Base-by-base conservation (phyloP, 2,113 vertebrate genomes). In the Anoura caudifer region DNA sequence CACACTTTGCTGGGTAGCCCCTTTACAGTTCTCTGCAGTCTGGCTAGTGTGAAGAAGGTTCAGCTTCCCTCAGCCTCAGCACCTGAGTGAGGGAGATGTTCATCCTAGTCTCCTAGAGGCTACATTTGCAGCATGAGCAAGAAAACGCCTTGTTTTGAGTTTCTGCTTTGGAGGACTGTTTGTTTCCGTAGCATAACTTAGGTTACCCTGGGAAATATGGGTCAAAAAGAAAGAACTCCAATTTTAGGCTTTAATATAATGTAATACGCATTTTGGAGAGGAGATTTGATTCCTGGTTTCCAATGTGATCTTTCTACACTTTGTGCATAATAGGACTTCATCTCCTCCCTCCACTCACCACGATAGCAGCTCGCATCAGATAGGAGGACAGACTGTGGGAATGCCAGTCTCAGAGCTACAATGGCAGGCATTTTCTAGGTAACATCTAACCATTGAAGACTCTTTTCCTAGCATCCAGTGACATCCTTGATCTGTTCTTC, bases 1-100 rank as follows among this genome's bases (percentile, higher is more conserved):
- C 19, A 7, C 0, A 2, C 24, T 91, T 38, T 65, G 17, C 17
- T 11, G 0, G 10, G 2, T 43, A 1, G 45, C 17, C 24, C 10
- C 6, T 77, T 24, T 79, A 26, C 65, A 28, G 2, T 43, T 9
- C 69, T 43, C 33, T 72, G 22, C 0, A 22, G 0, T 7, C 24
- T 26, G 2, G 22, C 41, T 54, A 56, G 4, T 7, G 1, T 33
- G 36, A 41, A 22, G 36, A 41, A 22, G 38, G 15, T 36, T 4
- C 14, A 41, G 9, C 59, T 69, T 80, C 50, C 56, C 15, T 59
- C 76, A 33, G 33, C 22, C 77, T 50, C 56, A 12, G 14, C 13
- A 20, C 36, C 41, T 41, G 54, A 26, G 36, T 15, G 9, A 45
- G 67, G 15, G 19, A 47, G n/a, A 52, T 22, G 36, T 33, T 43